These are phyloP conservation scores for Periophthalmodon schlosseri DNA, from an alignment of 2,113 vertebrate species.

Conservation along the genomic window DNA sequence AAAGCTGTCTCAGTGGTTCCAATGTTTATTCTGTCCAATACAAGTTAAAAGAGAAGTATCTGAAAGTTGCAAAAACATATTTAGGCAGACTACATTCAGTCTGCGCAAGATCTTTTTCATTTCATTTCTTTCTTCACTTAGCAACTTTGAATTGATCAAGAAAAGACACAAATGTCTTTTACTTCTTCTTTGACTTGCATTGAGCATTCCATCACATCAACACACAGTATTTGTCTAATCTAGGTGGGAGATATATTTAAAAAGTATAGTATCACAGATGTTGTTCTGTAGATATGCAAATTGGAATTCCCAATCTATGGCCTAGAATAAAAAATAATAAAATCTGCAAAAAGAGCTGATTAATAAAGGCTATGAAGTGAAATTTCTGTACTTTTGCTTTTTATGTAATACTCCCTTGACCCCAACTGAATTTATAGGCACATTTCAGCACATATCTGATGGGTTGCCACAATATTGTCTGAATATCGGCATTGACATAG, in stretches of 20 bases:
- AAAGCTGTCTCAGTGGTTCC: conserved; percentile 1
- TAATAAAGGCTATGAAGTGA: no score
- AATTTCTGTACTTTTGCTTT: no score
- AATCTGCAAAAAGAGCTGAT: no score
- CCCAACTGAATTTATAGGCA: neutral
- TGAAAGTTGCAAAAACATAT: neutral
- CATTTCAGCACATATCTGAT: conserved; percentile 1
- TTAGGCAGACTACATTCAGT: neutral
- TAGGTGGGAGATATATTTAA: neutral
- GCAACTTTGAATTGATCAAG: neutral
- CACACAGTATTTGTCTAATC: neutral
- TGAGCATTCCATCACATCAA: neutral
- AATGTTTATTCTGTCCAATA: neutral
- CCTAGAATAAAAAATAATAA: no score
- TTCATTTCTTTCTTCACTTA: neutral
- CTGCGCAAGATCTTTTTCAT: neutral
- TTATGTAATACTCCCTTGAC: no score
- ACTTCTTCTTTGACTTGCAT: neutral
- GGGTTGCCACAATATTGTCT: no score
- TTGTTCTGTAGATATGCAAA: no score
- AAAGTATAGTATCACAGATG: no score
- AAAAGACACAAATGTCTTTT: neutral
- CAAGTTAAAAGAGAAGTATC: neutral
- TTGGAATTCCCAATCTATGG: no score
- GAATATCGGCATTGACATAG: no score